A percentile compares a stretch with the other conserved stretches of the same genome.
phyloP scores from a whole-genome alignment of 1,140 invertebrate genomes.

The Drosophila kikkawai region DNA sequence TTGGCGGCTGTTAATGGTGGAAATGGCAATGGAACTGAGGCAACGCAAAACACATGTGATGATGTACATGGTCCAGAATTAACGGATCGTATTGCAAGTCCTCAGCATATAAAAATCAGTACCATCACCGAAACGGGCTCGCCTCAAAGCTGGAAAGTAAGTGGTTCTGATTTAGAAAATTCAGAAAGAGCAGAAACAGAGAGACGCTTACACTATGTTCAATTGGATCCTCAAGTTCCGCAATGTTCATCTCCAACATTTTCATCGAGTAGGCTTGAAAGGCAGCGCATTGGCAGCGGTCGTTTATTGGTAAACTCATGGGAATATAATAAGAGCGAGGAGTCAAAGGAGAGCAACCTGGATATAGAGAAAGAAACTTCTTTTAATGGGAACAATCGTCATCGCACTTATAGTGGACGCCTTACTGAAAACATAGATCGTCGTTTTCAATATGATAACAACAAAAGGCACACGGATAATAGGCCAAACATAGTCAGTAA shows the following conservation, averaged over 20 bases:
- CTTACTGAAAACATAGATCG: conserved; percentile 33
- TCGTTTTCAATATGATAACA: conserved; percentile 36
- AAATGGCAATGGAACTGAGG: conserved; percentile 18
- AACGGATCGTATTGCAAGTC: conserved; percentile 13
- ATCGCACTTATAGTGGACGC: conserved; percentile 37
- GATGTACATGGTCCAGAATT: conserved; percentile 4
- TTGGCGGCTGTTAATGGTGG: conserved; percentile 28
- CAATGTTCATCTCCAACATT: conserved; percentile 44
- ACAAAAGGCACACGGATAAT: conserved; percentile 32
- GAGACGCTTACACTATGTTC: conserved; percentile 14
- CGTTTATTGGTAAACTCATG: conserved; percentile 87
- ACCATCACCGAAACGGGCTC: not conserved
- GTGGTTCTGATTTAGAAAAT: conserved; percentile 14
- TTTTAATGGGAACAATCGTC: conserved; percentile 41
- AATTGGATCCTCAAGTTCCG: conserved; percentile 26
- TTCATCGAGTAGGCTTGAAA: conserved; percentile 68
- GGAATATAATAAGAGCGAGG: conserved; percentile 86
- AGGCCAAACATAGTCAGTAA: conserved; percentile 11
- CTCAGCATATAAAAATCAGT: not conserved
- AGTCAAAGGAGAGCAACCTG: conserved; percentile 4
- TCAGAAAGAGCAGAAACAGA: conserved; percentile 42
- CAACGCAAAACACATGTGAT: conserved; percentile 29
- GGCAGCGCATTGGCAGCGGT: conserved; percentile 90
- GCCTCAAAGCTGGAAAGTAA: conserved; percentile 1
- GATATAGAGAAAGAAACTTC: conserved; percentile 58